Evolutionary conservation across 2,797 vertebrate genomes (phyloP).

Genomic region (Glyptemys insculpta): DNA sequence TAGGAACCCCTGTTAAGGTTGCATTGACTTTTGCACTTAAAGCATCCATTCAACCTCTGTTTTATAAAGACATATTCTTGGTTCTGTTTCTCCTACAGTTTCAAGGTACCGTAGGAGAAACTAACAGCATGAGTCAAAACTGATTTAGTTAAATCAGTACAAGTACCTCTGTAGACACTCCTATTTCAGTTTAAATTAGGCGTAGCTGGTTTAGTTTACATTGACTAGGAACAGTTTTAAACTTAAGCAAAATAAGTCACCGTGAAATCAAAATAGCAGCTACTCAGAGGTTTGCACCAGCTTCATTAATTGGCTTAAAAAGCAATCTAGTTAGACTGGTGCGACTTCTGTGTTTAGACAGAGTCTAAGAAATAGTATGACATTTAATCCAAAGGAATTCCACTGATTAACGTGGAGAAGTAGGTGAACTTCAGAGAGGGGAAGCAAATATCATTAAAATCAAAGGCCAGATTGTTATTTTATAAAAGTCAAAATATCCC

Average conservation of each 20-base stretch:
- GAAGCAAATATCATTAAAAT: not conserved
- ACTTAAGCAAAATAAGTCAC: not conserved
- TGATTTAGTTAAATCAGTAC: constrained; percentile 20
- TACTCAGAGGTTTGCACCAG: constrained; percentile 11
- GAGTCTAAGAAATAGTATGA: constrained; percentile 7
- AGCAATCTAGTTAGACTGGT: constrained; percentile 48
- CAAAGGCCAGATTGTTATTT: not conserved
- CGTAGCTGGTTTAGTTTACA: not conserved
- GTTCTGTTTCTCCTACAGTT: not conserved
- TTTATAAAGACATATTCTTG: not conserved
- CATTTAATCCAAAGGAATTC: constrained; percentile 6
- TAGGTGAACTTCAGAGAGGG: not conserved
- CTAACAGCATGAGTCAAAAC: not conserved
- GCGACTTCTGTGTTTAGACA: constrained; percentile 38
- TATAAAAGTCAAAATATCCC: not conserved
- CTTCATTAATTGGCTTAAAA: constrained; percentile 52
- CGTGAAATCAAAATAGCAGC: not conserved
- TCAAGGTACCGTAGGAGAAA: constrained; percentile 6
- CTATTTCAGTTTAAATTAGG: not conserved
- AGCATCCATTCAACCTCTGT: not conserved
- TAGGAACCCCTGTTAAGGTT: not conserved
- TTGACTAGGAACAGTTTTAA: not conserved
- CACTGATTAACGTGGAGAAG: not conserved
- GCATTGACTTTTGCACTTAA: not conserved
- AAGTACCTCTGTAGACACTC: not conserved